These are phyloP conservation scores for Chiroxiphia lanceolata DNA, from an alignment of 2,797 vertebrate species.

Conservation along the genomic window DNA sequence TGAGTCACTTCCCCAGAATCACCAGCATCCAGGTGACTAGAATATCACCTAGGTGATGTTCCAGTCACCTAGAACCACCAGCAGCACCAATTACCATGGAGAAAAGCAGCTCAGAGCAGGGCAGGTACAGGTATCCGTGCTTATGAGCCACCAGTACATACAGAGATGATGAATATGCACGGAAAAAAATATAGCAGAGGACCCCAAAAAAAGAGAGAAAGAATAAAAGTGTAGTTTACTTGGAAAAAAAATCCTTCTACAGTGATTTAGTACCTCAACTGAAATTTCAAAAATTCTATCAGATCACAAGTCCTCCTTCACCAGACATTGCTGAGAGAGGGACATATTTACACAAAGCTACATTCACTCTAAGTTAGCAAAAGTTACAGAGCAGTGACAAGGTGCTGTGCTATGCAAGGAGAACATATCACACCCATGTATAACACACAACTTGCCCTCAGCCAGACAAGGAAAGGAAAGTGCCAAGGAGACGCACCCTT, in stretches of 20 bases:
- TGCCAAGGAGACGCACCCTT: constrained; percentile 36
- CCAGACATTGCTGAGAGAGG: neutral
- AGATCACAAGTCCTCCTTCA: neutral
- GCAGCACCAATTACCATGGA: neutral
- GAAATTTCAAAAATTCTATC: neutral
- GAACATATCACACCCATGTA: neutral
- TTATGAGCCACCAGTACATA: neutral
- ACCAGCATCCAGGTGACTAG: neutral
- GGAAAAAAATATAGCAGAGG: neutral
- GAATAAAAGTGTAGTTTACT: neutral
- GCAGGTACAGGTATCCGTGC: neutral
- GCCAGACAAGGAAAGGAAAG: constrained; percentile 53
- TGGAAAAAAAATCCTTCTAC: neutral
- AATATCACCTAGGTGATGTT: neutral
- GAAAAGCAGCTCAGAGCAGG: neutral
- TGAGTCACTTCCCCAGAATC: neutral
- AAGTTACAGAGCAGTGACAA: neutral
- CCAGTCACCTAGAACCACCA: neutral
- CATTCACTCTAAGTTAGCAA: neutral
- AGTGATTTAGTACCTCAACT: neutral
- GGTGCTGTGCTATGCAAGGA: neutral
- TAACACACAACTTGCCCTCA: constrained; percentile 16
- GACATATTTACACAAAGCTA: neutral
- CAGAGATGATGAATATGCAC: neutral
- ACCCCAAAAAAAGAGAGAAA: neutral